Base-by-base conservation (phyloP, 2,113 vertebrate genomes). In the Myotis yumanensis region DNA sequence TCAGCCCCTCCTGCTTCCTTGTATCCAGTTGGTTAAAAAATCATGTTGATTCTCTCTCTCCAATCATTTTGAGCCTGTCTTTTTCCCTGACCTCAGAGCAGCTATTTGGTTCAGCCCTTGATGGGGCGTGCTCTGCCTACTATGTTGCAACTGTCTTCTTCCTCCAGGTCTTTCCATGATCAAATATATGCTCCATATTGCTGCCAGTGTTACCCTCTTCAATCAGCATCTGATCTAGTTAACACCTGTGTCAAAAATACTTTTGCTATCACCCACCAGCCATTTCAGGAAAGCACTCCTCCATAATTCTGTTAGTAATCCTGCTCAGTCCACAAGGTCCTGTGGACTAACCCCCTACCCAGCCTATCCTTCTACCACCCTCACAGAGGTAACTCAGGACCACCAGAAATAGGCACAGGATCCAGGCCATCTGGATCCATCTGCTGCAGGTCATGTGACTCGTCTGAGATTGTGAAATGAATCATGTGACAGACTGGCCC, bases 21-120 rank as follows among this genome's bases (percentile, higher is more conserved):
- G 72, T 35, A 84, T 69, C 62, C 51, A 82, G 32, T 10, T 86
- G 71, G 68, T 76, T 89, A 80, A 51, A 93, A 91, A 86, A 35
- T 86, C 91, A 73, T 90, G 46, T 37, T 64, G 72, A 46, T 54
- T 77, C 48, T 91, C 20, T 64, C 48, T 93, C 68, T 7, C 22
- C 3, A 66, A 48, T 64, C 37, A 57, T 52, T 77, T 64, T 77
- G 81, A 92, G 66, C 32, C 52, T 37, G 30, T 75, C 52, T 89
- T 89, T 93, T 90, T 25, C 43, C 68, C 87, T 91, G 71, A 86
- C 18, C 35, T 94, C 48, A 62, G 86, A 86, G 54, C 32, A 90
- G 66, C 52, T 46, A 15, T 79, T 46, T 90, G 48, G 52, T 32
- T 46, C 46, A 82, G 32, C 22, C 87, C 9, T 71, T 11, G 7